Evolutionary conservation across 64 coral and sea anemone genomes (phyloP), one percentile per base, ranked within the genome.

Genomic region (Pachyseris speciosa): DNA sequence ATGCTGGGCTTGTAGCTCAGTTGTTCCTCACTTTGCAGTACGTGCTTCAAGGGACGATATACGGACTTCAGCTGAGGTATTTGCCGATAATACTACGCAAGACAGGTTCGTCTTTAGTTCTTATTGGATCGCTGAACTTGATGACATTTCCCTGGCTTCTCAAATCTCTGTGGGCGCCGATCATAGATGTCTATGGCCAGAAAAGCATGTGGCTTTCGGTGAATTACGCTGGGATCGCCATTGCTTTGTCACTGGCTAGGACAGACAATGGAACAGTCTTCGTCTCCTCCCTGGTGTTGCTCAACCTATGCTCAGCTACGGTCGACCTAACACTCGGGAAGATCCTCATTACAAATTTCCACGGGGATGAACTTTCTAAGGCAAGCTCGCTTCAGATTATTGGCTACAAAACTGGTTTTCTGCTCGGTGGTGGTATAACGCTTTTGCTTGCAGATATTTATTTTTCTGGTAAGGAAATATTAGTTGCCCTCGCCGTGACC

Each of bases 141-240:
- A 16, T 84, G 13, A 87, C 68, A 36, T 92, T 55, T 32, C 95
- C 95, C 9, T 97, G 95, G 95, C 31, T 97, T 30, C 16, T 93
- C 24, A 97, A 93, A 36, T 84, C 95, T 7, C 34, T 97, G 0
- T 97, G 95, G 95, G 90, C 95, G 5, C 95, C 95, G 19, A 55
- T 93, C 7, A 29, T 97, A 1, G 95, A 93, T 42, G 31, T 34
- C 5, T 86, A 86, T 51, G 65, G 77, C 27, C 47, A 86, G 45
- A 93, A 41, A 67, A 90, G 26, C 83, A 10, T 36, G 22, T 93
- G 95, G 91, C 81, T 97, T 12, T 53, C 58, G 29, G 9, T 80
- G 9, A 93, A 86, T 37, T 66, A 94, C 9, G 77, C 72, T 41
- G 90, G 95, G 2, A 93, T 80, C 30, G 78, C 47, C 4, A 58